Conservation (phyloP, 2,113 vertebrate species). For the Monopterus albus region DNA sequence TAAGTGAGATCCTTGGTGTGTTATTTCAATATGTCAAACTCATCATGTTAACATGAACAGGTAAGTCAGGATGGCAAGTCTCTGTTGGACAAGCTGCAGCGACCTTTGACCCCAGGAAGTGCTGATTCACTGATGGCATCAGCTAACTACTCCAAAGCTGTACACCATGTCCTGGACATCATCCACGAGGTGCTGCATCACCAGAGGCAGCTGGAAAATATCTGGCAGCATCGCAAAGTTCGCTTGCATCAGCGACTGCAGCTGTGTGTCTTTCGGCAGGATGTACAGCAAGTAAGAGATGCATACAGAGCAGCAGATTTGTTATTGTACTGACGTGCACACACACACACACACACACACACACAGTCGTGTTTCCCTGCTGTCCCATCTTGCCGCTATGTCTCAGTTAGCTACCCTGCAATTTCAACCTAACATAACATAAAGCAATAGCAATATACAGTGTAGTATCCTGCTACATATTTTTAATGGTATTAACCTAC, state of each 20-base stretch:
- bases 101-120: conserved; percentile 94
- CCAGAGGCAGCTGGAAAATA: conserved; percentile 96
- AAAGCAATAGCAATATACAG: too few relatives aligned
- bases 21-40: neutral
- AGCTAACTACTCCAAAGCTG: conserved; percentile 97
- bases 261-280: conserved; percentile 97
- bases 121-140: conserved; percentile 94
- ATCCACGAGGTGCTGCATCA: conserved; percentile 98
- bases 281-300: conserved; percentile 92
- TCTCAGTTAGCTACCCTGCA: too few relatives aligned
- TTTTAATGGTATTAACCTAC: neutral
- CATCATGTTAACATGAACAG: conserved; percentile 73
- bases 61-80: conserved; percentile 98
- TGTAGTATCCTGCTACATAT: neutral
- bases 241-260: conserved; percentile 96
- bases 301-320: neutral
- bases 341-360: neutral
- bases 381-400: too few relatives aligned
- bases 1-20: neutral
- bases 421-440: too few relatives aligned
- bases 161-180: conserved; percentile 95
- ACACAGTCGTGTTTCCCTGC: too few relatives aligned
- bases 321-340: too few relatives aligned
- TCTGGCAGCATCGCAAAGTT: conserved; percentile 98
- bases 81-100: conserved; percentile 94